These are phyloP conservation scores for Trimorus sp. DNA, from an alignment of 2,888 invertebrate species.

Conservation along the genomic window DNA sequence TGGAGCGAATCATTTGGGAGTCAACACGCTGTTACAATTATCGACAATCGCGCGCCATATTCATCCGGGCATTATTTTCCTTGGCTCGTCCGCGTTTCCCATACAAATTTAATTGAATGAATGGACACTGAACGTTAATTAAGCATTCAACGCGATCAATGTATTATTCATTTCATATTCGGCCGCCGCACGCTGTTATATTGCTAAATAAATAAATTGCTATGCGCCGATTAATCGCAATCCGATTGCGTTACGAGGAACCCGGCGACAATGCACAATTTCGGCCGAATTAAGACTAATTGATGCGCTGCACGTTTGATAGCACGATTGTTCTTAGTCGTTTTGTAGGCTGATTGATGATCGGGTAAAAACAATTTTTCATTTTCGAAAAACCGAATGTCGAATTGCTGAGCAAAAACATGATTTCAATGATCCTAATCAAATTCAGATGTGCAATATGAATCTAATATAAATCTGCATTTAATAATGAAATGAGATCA, in stretches of 20 bases:
- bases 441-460: too few relatives aligned
- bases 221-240: slow-evolving; percentile 35
- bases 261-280: slow-evolving; percentile 4
- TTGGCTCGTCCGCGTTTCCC: slow-evolving; percentile 16
- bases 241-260: slow-evolving; percentile 9
- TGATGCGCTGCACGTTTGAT: too few relatives aligned
- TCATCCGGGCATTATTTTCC: slow-evolving; percentile 25
- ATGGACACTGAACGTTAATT: slow-evolving; percentile 50
- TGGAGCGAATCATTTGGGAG: slow-evolving; percentile 46
- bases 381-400: too few relatives aligned
- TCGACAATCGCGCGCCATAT: slow-evolving; percentile 36
- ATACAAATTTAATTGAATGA: slow-evolving; percentile 39
- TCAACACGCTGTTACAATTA: slow-evolving; percentile 52
- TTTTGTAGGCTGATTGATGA: too few relatives aligned
- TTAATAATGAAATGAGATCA: too few relatives aligned
- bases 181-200: background rate
- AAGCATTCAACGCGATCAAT: slow-evolving; percentile 41
- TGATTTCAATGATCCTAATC: too few relatives aligned
- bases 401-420: too few relatives aligned
- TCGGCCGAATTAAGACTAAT: background rate
- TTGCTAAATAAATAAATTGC: slow-evolving; percentile 36
- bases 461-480: too few relatives aligned
- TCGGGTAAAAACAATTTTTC: background rate
- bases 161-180: slow-evolving; percentile 33
- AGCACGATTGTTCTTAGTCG: too few relatives aligned